A percentile compares a stretch with the other conserved stretches of the same genome.
Evolutionary conservation across 1,140 invertebrate species (phyloP).

Genomic region (Monomorium pharaonis): DNA sequence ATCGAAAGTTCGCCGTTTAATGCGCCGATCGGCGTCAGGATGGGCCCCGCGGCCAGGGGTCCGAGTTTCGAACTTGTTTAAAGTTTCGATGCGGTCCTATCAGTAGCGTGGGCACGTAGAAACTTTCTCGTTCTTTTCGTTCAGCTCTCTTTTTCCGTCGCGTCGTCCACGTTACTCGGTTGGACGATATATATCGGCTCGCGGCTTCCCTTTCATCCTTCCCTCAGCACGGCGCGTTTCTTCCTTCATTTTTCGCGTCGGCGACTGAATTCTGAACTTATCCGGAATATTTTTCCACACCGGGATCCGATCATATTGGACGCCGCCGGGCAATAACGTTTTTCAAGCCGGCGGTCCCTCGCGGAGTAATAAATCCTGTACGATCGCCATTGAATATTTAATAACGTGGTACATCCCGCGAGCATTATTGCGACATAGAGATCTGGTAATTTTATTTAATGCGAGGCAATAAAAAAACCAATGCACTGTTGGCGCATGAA

Average conservation of each 20-base stretch:
- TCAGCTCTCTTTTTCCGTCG: neutral
- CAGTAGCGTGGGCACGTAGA: conserved; percentile 61
- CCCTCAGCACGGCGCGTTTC: neutral
- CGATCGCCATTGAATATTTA: conserved; percentile 51
- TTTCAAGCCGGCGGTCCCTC: neutral
- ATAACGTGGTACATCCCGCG: conserved; percentile 27
- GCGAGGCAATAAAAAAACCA: neutral
- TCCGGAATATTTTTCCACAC: conserved; percentile 64
- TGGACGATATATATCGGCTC: conserved; percentile 32
- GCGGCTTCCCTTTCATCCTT: neutral
- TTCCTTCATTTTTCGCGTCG: conserved; percentile 17
- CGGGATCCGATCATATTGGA: conserved; percentile 22
- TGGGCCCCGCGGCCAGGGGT: conserved; percentile 51
- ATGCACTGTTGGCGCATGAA: neutral
- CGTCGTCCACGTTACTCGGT: neutral
- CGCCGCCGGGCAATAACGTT: conserved; percentile 43
- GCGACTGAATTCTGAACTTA: conserved; percentile 67
- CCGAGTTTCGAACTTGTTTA: conserved; percentile 72
- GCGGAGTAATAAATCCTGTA: conserved; percentile 37
- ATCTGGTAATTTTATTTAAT: conserved; percentile 25
- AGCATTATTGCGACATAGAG: conserved; percentile 16
- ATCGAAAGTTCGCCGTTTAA: conserved; percentile 68
- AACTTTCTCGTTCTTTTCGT: conserved; percentile 61
- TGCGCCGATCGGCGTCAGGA: conserved; percentile 58
- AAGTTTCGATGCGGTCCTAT: conserved; percentile 72